Evolutionary conservation across 2,113 vertebrate species (phyloP).

Genomic region (Tenrec ecaudatus): DNA sequence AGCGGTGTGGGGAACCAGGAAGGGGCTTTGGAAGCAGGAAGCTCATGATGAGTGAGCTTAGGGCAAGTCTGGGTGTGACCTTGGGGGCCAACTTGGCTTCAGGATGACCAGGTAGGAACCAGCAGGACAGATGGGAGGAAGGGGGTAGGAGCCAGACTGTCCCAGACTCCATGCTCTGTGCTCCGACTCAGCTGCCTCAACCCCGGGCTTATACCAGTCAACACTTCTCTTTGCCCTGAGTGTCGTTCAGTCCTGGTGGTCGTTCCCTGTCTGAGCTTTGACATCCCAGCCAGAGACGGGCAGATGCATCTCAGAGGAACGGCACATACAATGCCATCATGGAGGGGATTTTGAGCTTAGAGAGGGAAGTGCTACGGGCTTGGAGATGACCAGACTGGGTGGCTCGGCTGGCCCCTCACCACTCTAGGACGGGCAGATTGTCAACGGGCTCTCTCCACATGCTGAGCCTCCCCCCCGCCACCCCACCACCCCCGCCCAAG

Average conservation of each 20-base stretch:
- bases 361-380: neutral
- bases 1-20: neutral
- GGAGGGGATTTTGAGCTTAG: constrained; percentile 10
- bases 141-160: neutral
- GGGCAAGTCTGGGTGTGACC: no score
- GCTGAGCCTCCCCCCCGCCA: neutral
- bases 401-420: neutral
- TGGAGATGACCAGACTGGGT: neutral
- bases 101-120: neutral
- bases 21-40: neutral
- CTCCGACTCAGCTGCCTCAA: fast-evolving
- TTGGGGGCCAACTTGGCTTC: fast-evolving
- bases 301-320: neutral
- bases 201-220: neutral
- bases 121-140: neutral
- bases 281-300: neutral
- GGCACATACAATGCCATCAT: neutral
- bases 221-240: no score
- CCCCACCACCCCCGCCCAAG: neutral
- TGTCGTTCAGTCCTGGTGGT: neutral
- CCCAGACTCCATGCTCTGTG: neutral
- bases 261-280: neutral
- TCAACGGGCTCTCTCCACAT: fast-evolving
- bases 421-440: neutral
- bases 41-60: neutral